Conservation (phyloP, 2,888 invertebrate species). For the Plemyria rubiginata region DNA sequence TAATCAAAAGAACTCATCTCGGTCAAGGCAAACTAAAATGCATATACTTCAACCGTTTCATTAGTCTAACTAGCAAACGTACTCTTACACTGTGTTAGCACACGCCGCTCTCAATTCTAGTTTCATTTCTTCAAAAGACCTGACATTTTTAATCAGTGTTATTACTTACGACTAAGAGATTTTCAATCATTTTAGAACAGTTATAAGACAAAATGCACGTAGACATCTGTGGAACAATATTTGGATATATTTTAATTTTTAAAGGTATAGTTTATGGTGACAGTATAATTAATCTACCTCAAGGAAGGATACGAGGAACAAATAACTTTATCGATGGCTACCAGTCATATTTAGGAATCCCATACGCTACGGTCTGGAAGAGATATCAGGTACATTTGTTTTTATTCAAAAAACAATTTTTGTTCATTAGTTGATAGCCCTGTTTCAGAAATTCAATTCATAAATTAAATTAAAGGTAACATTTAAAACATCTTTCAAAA, state of each 20-base stretch:
- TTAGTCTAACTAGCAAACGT: no score
- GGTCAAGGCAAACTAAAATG: background rate
- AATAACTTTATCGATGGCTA: conserved; percentile 13
- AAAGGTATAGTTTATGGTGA: background rate
- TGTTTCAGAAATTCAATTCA: no score
- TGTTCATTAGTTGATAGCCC: no score
- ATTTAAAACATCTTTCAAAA: no score
- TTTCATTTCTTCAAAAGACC: background rate
- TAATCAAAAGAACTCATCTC: background rate
- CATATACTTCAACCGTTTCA: background rate
- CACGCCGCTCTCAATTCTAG: no score
- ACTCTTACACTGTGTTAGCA: no score
- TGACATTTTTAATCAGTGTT: background rate
- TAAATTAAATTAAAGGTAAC: no score
- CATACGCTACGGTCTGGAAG: conserved; percentile 16
- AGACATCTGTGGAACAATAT: background rate
- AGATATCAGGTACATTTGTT: conserved; percentile 23
- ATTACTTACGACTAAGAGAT: background rate
- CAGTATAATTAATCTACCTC: conserved; percentile 13
- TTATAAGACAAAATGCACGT: background rate
- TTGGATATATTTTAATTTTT: background rate
- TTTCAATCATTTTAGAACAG: no score
- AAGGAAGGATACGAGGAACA: conserved; percentile 17
- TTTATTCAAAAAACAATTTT: no score
- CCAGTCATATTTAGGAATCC: conserved; percentile 18